Base-by-base conservation (phyloP, 2,113 vertebrate genomes). In the Glaucidium brasilianum region DNA sequence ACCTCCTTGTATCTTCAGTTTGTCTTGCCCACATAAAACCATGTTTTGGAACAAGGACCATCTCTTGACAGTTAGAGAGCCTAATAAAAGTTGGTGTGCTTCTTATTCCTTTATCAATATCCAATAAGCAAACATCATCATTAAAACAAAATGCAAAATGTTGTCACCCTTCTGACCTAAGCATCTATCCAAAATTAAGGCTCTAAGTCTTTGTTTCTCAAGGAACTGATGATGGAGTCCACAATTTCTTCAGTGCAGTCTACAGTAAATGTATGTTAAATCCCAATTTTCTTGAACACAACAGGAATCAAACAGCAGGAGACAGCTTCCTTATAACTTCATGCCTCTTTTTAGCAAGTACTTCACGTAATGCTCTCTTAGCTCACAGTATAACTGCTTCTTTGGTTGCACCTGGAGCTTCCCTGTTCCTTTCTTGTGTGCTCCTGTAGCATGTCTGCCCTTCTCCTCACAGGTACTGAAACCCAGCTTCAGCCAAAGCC, bases 251-350 rank as follows among this genome's bases (percentile, higher is more conserved):
- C n/a, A 64, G 53, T 49, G 22, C 77, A 82, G 85, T 90, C 92
- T 87, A 77, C 87, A 76, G 49, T 27, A 87, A 91, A 93, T 72
- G 47, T 37, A 63, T 39, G 69, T 75, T 87, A 96, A 92, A 95
- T 86, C n/a, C 34, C 60, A 41, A 72, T 92, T 95, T 92, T 88
- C 87, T 39, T 78, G 35, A 93, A 37, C 85, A 56, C 84, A 88
- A 88, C 69, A 83, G 77, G 90, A 76, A 90, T 19, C 29, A 11
- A 90, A 49, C 84, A 53, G 85, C 90, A 88, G 85, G 92, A 93
- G 77, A 85, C 0, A 68, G 16, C n/a, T 94, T 64, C 73, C 84
- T 77, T 32, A 41, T 52, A 95, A 68, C 56, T 90, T 85, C 62
- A 58, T n/a, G 32, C 15, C 32, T 88, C 81, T 83, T 88, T 88